These are phyloP conservation scores for Sipha maydis DNA, from an alignment of 2,888 invertebrate species.

Conservation along the genomic window DNA sequence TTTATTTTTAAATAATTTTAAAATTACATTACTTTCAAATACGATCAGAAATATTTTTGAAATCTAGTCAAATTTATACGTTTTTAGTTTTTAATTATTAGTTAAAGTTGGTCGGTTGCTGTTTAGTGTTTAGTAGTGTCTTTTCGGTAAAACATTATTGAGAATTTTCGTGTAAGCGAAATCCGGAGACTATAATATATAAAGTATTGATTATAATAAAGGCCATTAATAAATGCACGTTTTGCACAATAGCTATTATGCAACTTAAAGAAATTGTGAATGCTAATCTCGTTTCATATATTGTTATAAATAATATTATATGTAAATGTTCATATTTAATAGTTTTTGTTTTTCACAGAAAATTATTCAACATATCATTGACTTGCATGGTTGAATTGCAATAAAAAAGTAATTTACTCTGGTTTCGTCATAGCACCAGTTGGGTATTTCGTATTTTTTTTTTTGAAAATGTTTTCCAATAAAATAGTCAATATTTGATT, in stretches of 20 bases:
- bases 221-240: not conserved
- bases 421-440: too few species aligned
- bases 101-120: not conserved
- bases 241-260: not conserved
- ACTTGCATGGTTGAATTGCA: not conserved
- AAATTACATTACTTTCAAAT: not conserved
- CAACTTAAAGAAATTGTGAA: not conserved
- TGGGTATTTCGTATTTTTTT: too few species aligned
- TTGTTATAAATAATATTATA: not conserved
- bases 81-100: not conserved
- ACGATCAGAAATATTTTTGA: not conserved
- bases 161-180: not conserved
- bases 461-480: too few species aligned
- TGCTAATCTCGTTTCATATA: not conserved
- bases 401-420: not conserved
- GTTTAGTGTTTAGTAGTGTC: not conserved
- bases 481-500: too few species aligned
- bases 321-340: not conserved
- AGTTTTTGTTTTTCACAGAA: not conserved
- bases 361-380: not conserved
- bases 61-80: not conserved
- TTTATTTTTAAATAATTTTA: slow-evolving; percentile 37
- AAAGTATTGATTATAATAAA: slow-evolving; percentile 14
- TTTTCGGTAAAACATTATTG: slow-evolving; percentile 4
- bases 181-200: not conserved